Evolutionary conservation across 2,797 vertebrate genomes (phyloP), one percentile per base, ranked within the genome.

Genomic region (Varecia variegata): DNA sequence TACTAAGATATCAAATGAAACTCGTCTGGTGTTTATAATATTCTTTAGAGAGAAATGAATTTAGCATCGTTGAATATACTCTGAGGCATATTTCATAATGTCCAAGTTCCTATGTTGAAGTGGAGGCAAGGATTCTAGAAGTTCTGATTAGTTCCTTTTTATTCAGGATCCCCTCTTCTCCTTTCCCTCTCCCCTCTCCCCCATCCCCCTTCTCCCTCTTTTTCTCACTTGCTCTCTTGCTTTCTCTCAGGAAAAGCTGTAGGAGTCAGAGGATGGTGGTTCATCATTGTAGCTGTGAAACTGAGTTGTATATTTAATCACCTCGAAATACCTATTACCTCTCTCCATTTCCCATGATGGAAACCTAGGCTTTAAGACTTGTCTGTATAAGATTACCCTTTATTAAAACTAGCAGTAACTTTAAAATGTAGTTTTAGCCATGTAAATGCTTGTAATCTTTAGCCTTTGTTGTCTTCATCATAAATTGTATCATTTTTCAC

Each of bases 401-500:
- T 71, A 74, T 76, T 88, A 86, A 95, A 87, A 77, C 65, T 54
- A 93, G 60, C 12, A 80, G 7, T 88, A 85, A 30, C 50, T 93
- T 84, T 88, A 80, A 95, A 88, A 83, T 92, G 32, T 0, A 52
- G 7, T 76, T 93, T 88, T 73, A 90, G 54, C 20, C 62, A 62
- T 58, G 12, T 88, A 77, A 89, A 30, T 47, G 9, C 21, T 88
- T 13, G 20, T 92, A 79, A 62, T 87, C 94, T 81, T 65, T 73
- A 60, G 58, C 58, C 58, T 81, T 62, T 71, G 27, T 93, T 80
- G 47, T 89, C 25, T 77, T 89, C 30, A 14, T 82, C 71, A 12
- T 94, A 32, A 96, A 81, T 88, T 97, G 1, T 62, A 15, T 88
- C 80, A 23, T 91, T 77, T 89, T 88, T 83, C 77, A 88, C 14